Evolutionary conservation across 2,797 vertebrate species (phyloP), one percentile per base, ranked within the genome.

Genomic region (Gouania willdenowi): DNA sequence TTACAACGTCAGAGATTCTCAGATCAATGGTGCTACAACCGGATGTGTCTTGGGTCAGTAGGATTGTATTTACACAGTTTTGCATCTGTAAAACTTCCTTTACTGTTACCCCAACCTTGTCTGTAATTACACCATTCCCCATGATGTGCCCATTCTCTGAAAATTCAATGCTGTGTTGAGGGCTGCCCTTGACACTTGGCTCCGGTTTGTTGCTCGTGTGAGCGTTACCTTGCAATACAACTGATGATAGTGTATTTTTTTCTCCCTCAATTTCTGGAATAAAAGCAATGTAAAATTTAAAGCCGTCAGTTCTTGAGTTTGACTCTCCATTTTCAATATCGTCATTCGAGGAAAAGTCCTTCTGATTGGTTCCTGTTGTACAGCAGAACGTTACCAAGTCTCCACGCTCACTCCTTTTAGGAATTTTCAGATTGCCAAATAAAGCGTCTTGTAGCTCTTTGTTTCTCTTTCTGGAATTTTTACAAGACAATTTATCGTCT

Each of bases 1-100:
- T 83, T 19, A 89, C 83, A 30, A 89, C 81, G 62, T 89, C 81
- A 6, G 87, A 84, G 48, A 90, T 90, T 40, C 87, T 84, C 30
- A 83, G 60, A 67, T 89, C 87, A 59, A 89, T 84, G 15, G 80
- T 66, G 4, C 60, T 77, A 18, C 75, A 79, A 33, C 84, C 13
- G 71, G 68, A 26, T 80, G 69, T 5, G 78, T 80, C 29, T 63
- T 76, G 41, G 58, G n/a, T n/a, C n/a, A n/a, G n/a, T n/a, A n/a
- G n/a, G n/a, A n/a, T n/a, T n/a, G n/a, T n/a, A n/a, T n/a, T n/a
- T n/a, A n/a, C n/a, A n/a, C n/a, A n/a, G n/a, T n/a, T n/a, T n/a
- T n/a, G n/a, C n/a, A n/a, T n/a, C n/a, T n/a, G 8, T 11, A 30
- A n/a, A 31, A 5, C 22, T 16, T 44, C 34, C 15, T 59, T 39